Percentiles rank a stretch among this genome's conserved stretches.
These are phyloP conservation scores for Holothuria scabra DNA, from an alignment of 53 echinoderm and acorn worm species.

Conservation along the genomic window DNA sequence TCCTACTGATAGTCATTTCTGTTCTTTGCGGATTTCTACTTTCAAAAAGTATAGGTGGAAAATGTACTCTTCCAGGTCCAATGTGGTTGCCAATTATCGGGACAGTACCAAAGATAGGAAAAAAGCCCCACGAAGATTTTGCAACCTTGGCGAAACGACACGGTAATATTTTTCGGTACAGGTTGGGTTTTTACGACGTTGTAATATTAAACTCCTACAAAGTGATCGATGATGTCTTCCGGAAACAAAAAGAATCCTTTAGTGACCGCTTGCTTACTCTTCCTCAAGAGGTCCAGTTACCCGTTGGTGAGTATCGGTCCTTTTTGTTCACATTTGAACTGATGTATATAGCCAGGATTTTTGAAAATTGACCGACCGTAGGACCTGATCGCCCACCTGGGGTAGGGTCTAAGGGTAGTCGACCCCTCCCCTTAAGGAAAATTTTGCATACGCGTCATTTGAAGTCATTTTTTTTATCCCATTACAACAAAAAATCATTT, in stretches of 20 bases:
- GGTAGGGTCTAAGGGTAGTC: no score
- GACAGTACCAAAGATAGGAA: neutral
- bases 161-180: neutral
- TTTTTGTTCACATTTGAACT: no score
- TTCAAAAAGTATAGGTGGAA: neutral
- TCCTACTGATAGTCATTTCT: no score
- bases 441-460: no score
- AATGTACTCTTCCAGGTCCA: slow-evolving; percentile 24
- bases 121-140: slow-evolving; percentile 9
- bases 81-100: slow-evolving; percentile 9
- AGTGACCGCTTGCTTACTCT: slow-evolving; percentile 11
- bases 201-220: neutral
- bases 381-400: no score
- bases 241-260: neutral
- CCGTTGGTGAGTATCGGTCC: neutral
- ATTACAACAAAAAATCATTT: no score
- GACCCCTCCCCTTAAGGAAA: no score
- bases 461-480: no score
- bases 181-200: neutral
- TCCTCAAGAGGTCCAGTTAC: neutral
- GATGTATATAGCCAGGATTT: no score
- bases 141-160: neutral
- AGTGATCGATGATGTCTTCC: neutral
- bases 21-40: no score
- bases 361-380: no score